Evolutionary conservation across 2,888 invertebrate species (phyloP), one percentile per base, ranked within the genome.

Genomic region (Cremastinae sp.): DNA sequence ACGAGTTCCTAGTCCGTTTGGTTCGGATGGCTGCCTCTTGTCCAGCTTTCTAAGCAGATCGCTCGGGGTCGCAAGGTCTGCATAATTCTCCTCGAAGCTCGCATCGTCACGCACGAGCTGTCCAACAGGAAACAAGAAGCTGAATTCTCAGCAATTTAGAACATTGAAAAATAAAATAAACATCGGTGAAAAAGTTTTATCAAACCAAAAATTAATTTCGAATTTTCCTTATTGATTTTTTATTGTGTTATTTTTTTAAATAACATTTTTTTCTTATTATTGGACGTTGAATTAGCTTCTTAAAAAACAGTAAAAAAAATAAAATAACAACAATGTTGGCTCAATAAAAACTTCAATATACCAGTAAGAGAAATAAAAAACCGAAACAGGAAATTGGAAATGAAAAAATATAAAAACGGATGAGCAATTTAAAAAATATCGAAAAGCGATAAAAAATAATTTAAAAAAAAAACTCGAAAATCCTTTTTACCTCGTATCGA

Each of bases 11-110:
- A 83, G 74, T 43, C 81, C 78, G 56, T 83, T 81, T 37, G 82
- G 64, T 12, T 82, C 78, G 47, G 70, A 79, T 56, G 82, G 82
- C 61, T 83, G 84, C 66, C 86, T 80, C 73, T 86, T 86, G 79
- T 82, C 83, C 47, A 85, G 77, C 75, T 82, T 85, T 65, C 80
- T 82, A 16, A 81, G 69, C 66, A 74, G 39, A 43, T 83, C 79
- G 43, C 41, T 61, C 7, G 78, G 47, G 28, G 45, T 20, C 35
- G 75, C 71, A n/a, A 75, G 47, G 5, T 58, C 72, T 45, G 80
- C 49, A 70, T 76, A 78, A 55, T 80, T 79, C 70, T 78, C 80
- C 39, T 69, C 62, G 53, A 77, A 18, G 16, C 49, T 64, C 14
- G 61, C 41, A 66, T 77, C 77, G 12, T 61, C 74, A 0, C 66